Evolutionary conservation across 2,113 vertebrate genomes (phyloP).

Genomic region (Reinhardtius hippoglossoides): DNA sequence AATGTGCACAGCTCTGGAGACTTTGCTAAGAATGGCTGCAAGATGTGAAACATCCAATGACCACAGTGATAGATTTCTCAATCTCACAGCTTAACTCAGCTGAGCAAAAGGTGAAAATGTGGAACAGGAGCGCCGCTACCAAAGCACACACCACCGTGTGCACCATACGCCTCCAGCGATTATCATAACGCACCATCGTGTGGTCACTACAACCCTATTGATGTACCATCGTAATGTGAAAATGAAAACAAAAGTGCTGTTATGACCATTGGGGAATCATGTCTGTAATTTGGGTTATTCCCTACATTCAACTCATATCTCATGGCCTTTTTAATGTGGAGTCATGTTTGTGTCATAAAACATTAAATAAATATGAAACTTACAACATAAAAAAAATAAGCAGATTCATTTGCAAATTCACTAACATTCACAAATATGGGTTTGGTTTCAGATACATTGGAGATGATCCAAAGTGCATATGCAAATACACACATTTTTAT

Average conservation of each 20-base stretch:
- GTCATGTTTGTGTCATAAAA: constrained; percentile 16
- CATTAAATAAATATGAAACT: background rate
- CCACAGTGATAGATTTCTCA: constrained; percentile 81
- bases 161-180: background rate
- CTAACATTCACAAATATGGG: background rate
- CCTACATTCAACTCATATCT: constrained; percentile 49
- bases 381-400: background rate
- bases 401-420: background rate
- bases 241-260: constrained; percentile 7
- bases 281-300: constrained; percentile 35
- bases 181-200: constrained; percentile 37
- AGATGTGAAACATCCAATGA: constrained; percentile 82
- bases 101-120: constrained; percentile 72
- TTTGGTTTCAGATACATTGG: no score
- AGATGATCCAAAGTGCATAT: no score
- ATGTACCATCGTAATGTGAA: constrained; percentile 29
- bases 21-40: constrained; percentile 82
- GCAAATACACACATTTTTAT: no score
- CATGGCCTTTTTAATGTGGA: constrained; percentile 9
- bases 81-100: constrained; percentile 85
- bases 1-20: constrained; percentile 35
- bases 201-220: constrained; percentile 39
- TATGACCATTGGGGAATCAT: constrained; percentile 68
- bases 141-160: constrained; percentile 35
- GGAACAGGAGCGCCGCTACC: constrained; percentile 22